Conservation (phyloP, 2,888 invertebrate genomes). For the Cylindroiulus punctatus region DNA sequence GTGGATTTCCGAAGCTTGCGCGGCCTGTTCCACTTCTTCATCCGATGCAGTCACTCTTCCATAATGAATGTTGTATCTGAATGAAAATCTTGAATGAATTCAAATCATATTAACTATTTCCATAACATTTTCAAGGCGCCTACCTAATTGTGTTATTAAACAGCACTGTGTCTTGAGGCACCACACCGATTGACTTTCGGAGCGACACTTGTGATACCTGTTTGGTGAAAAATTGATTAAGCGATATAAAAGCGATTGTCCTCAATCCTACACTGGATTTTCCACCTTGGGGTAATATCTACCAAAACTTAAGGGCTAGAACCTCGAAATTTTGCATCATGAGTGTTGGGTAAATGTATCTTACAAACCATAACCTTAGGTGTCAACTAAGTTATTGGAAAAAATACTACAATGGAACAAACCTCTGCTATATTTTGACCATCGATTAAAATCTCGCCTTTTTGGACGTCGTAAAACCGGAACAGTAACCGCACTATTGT, state of each 20-base stretch:
- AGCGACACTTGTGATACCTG: conserved; percentile 68
- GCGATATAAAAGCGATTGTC: too few species aligned
- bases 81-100: conserved; percentile 55
- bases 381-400: neutral
- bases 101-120: neutral
- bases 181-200: conserved; percentile 68
- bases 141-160: conserved; percentile 91
- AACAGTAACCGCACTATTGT: conserved; percentile 69
- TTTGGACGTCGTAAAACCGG: conserved; percentile 67
- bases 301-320: too few species aligned
- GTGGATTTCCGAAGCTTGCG: conserved; percentile 93
- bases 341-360: too few species aligned
- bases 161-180: conserved; percentile 84
- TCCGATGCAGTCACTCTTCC: conserved; percentile 82
- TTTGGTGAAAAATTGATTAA: conserved; percentile 56
- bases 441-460: conserved; percentile 66
- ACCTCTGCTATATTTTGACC: conserved; percentile 66
- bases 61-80: conserved; percentile 91
- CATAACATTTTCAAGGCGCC: conserved; percentile 60
- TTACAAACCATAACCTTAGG: too few species aligned
- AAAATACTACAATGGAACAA: conserved; percentile 44
- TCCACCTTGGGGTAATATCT: too few species aligned
- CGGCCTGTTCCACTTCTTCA: conserved; percentile 87
- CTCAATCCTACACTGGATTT: too few species aligned
- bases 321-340: too few species aligned